phyloP scores from a whole-genome alignment of 2,113 vertebrate genomes.

The Buteo buteo region DNA sequence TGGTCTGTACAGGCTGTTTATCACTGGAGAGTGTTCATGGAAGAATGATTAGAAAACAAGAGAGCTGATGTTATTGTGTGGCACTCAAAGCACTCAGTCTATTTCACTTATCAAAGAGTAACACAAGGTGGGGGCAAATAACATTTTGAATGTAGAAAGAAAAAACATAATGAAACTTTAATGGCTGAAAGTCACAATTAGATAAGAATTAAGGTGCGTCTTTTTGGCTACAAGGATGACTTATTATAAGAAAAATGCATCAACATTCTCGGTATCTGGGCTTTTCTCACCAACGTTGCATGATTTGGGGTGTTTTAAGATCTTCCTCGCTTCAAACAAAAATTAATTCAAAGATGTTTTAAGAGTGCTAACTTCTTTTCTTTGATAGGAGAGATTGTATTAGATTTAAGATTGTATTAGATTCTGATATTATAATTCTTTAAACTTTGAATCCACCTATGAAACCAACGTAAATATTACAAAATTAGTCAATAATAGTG shows the following conservation, averaged over 20 bases:
- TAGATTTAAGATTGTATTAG: not conserved
- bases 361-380: not conserved
- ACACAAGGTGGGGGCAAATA: not conserved
- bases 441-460: not conserved
- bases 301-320: not conserved
- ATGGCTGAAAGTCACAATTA: not conserved
- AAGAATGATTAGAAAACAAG: not conserved
- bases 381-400: not conserved
- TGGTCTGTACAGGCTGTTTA: not conserved
- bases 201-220: not conserved
- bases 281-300: fast-evolving
- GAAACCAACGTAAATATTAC: not conserved
- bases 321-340: not conserved
- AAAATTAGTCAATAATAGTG: not conserved
- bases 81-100: not conserved
- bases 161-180: not conserved
- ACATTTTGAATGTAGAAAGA: not conserved
- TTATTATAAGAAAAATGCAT: not conserved
- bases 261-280: not conserved
- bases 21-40: not conserved
- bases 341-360: not conserved
- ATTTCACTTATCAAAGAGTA: not conserved
- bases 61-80: not conserved
- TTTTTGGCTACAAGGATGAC: not conserved
- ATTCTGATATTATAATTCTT: not conserved